A percentile compares a stretch with the other conserved stretches of the same genome.
phyloP scores from a whole-genome alignment of 2,888 invertebrate genomes.

The Drosophila kokeensis region DNA sequence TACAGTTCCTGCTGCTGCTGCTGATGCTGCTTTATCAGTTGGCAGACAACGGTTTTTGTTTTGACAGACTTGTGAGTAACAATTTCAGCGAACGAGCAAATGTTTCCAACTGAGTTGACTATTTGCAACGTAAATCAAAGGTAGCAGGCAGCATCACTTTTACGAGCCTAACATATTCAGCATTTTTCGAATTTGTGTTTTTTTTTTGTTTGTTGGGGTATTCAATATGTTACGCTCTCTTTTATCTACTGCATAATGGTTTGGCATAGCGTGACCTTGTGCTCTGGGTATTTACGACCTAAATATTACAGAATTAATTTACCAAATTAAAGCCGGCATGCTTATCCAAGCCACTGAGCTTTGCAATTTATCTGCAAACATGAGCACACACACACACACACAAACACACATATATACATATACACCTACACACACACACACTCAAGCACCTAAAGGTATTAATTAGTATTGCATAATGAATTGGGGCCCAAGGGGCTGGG shows the following conservation, averaged over 20 bases:
- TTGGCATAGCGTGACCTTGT: slow-evolving; percentile 46
- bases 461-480: slow-evolving; percentile 66
- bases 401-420: slow-evolving; percentile 21
- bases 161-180: slow-evolving; percentile 33
- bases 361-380: slow-evolving; percentile 68
- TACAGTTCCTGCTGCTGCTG: slow-evolving; percentile 17
- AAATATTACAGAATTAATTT: slow-evolving; percentile 77
- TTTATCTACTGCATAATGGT: slow-evolving; percentile 35
- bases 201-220: not conserved
- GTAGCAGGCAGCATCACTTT: slow-evolving; percentile 34
- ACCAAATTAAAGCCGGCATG: slow-evolving; percentile 76
- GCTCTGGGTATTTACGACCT: slow-evolving; percentile 57
- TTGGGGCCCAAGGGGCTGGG: not conserved
- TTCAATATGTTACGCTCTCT: slow-evolving; percentile 18
- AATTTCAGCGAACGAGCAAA: slow-evolving; percentile 39
- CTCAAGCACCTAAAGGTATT: slow-evolving; percentile 68
- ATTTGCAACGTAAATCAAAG: slow-evolving; percentile 69
- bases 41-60: slow-evolving; percentile 43
- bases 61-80: slow-evolving; percentile 24
- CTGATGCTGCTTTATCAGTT: slow-evolving; percentile 17
- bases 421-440: slow-evolving; percentile 4
- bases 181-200: slow-evolving; percentile 15
- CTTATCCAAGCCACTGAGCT: slow-evolving; percentile 76
- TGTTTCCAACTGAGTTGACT: slow-evolving; percentile 77
- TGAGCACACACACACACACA: slow-evolving; percentile 39